These are phyloP conservation scores for Geococcyx californianus DNA, from an alignment of 2,113 vertebrate species.

Conservation along the genomic window DNA sequence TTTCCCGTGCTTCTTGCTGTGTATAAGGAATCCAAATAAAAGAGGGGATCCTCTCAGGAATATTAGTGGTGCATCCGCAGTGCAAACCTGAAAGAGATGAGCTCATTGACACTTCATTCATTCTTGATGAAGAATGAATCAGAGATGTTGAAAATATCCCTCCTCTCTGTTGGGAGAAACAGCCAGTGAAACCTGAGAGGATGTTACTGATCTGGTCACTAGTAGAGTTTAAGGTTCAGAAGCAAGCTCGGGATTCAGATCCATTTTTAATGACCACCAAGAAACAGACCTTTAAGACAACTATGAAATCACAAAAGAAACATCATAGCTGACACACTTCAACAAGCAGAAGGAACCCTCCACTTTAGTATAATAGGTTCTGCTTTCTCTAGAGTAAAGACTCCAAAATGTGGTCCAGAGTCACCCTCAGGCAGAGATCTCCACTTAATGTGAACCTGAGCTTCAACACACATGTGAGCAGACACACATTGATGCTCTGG, in stretches of 20 bases:
- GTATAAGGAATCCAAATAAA: not conserved
- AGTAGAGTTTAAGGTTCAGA: not conserved
- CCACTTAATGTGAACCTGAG: not conserved
- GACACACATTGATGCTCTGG: not conserved
- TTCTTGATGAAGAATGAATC: not conserved
- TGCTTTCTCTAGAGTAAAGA: not conserved
- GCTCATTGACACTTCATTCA: not conserved
- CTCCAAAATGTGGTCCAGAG: not conserved
- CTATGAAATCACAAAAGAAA: not conserved
- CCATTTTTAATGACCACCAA: not conserved
- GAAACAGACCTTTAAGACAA: not conserved
- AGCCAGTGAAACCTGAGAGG: not conserved
- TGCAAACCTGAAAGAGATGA: not conserved
- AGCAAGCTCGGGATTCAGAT: accelerated
- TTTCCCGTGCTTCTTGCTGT: not conserved
- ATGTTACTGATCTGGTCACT: not conserved
- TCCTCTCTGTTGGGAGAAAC: not conserved
- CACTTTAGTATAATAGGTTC: not conserved
- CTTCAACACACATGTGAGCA: not conserved
- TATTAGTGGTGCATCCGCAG: not conserved
- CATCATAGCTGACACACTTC: not conserved
- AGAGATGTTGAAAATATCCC: not conserved
- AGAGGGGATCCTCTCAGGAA: not conserved
- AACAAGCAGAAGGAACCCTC: not conserved
- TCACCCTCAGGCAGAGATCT: not conserved